Evolutionary conservation across 1,140 invertebrate species (phyloP).

Genomic region (Fopius arisanus): DNA sequence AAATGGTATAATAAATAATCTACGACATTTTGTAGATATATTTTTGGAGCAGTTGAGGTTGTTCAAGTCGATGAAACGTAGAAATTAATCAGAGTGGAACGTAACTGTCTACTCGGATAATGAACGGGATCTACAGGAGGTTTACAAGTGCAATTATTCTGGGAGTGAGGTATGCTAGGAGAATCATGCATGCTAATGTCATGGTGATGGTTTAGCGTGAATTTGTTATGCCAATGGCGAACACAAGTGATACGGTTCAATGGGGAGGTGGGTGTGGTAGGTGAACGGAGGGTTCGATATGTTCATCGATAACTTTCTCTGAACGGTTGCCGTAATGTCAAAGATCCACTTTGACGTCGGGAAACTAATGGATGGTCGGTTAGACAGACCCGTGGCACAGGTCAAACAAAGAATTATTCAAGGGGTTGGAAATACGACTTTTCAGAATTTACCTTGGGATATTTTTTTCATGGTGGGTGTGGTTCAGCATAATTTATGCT

Average conservation of each 20-base stretch:
- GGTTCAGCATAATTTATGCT: background rate
- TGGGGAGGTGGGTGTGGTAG: background rate
- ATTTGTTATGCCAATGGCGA: background rate
- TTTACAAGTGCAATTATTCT: background rate
- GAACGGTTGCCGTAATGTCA: background rate
- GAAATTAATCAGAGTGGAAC: slow-evolving; percentile 5
- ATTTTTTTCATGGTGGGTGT: background rate
- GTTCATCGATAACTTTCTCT: background rate
- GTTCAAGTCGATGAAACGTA: background rate
- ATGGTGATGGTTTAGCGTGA: background rate
- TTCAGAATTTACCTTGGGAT: background rate
- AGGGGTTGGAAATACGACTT: slow-evolving; percentile 1
- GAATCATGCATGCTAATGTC: background rate
- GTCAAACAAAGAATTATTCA: slow-evolving; percentile 14
- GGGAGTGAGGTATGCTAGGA: background rate
- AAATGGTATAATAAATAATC: too few relatives aligned
- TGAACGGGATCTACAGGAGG: background rate
- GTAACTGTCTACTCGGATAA: slow-evolving; percentile 1
- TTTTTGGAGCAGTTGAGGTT: background rate
- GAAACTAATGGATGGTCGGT: slow-evolving; percentile 4
- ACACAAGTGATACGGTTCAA: slow-evolving; percentile 20
- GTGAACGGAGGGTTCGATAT: background rate
- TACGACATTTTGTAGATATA: too few relatives aligned
- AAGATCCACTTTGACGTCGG: background rate
- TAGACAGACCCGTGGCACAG: background rate